A percentile compares a stretch with the other conserved stretches of the same genome.
These are phyloP conservation scores for Gymnothorax javanicus DNA, from an alignment of 2,797 vertebrate genomes.

Conservation along the genomic window DNA sequence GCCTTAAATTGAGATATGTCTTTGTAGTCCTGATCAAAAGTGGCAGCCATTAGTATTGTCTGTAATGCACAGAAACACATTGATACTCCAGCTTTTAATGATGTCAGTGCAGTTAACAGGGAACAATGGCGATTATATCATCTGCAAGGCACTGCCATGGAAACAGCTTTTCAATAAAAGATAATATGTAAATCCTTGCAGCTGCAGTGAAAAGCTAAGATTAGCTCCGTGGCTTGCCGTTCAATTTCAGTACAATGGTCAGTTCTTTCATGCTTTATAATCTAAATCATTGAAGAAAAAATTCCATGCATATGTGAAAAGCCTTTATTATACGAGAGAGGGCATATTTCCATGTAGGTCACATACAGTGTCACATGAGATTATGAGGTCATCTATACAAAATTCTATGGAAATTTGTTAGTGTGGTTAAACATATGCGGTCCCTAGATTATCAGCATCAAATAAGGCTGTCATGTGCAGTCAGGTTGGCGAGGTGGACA, in stretches of 20 bases:
- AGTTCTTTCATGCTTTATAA: not conserved
- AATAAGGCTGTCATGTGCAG: too few species aligned
- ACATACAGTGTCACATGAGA: not conserved
- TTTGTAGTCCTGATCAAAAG: not conserved
- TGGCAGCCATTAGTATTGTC: not conserved
- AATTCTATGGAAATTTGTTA: not conserved
- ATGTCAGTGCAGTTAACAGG: conserved; percentile 15
- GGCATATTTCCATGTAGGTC: not conserved
- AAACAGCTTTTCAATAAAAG: conserved; percentile 20
- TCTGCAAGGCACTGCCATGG: conserved; percentile 6
- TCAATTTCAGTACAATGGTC: conserved; percentile 13
- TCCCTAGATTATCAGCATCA: too few species aligned
- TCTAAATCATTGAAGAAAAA: not conserved
- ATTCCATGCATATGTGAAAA: not conserved
- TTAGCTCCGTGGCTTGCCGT: not conserved
- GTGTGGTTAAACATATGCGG: not conserved
- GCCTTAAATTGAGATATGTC: not conserved
- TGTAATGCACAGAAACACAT: not conserved
- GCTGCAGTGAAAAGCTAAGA: not conserved
- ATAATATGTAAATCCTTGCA: conserved; percentile 10
- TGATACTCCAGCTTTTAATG: not conserved
- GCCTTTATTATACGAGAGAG: not conserved
- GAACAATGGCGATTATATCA: conserved; percentile 6
- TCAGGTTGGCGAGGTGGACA: too few species aligned
- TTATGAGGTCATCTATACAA: not conserved